These are phyloP conservation scores for Andinoacara biseriatus DNA, from an alignment of 2,113 vertebrate genomes.

Conservation along the genomic window DNA sequence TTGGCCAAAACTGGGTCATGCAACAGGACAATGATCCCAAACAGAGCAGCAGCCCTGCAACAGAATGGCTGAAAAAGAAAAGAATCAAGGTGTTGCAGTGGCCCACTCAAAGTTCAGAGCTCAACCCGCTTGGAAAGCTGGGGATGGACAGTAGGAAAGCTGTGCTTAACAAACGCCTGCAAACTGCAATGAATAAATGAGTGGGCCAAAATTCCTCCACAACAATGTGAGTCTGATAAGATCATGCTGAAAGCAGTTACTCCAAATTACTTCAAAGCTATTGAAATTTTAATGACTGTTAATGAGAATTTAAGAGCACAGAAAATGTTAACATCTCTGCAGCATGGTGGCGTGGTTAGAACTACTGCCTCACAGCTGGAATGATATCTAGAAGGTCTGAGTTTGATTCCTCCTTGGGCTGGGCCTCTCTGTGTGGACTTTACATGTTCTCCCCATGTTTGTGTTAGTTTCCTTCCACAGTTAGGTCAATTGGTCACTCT, in stretches of 20 bases:
- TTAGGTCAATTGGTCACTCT: too few relatives aligned
- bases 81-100: neutral
- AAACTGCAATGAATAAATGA: neutral
- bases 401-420: too few relatives aligned
- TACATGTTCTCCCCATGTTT: too few relatives aligned
- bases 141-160: neutral
- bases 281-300: neutral
- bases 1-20: neutral
- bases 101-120: neutral
- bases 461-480: too few relatives aligned
- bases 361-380: too few relatives aligned
- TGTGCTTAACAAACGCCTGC: neutral
- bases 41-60: neutral
- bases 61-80: neutral
- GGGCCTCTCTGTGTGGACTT: too few relatives aligned
- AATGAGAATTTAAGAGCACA: neutral
- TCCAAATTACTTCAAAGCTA: neutral
- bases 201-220: neutral
- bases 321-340: too few relatives aligned
- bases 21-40: neutral
- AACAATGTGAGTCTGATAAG: neutral
- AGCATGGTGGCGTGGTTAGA: too few relatives aligned
- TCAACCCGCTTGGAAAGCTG: neutral
- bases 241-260: neutral
- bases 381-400: too few relatives aligned